These are phyloP conservation scores for Heterodera filipjevi DNA, from an alignment of 2,888 invertebrate genomes.

Conservation along the genomic window DNA sequence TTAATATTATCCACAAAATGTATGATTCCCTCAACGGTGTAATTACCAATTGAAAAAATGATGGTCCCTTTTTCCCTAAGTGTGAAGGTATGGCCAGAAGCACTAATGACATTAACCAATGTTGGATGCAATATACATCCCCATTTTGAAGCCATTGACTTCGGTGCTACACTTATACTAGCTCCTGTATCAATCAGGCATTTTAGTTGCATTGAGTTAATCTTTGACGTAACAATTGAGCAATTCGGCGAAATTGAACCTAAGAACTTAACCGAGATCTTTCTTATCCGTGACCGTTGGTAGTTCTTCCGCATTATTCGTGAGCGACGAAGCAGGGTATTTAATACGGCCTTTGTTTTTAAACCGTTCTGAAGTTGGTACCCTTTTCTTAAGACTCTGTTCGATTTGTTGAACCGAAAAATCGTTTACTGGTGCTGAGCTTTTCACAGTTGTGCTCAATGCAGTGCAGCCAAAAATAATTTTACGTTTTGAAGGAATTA, in stretches of 20 bases:
- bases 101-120: slow-evolving; percentile 4
- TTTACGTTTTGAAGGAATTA: background rate
- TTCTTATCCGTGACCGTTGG: background rate
- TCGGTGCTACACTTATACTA: slow-evolving; percentile 16
- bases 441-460: too few species aligned
- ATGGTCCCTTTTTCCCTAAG: background rate
- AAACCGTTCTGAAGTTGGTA: background rate
- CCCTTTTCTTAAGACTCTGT: background rate
- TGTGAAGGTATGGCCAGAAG: slow-evolving; percentile 7
- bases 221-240: background rate
- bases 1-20: slow-evolving; percentile 10
- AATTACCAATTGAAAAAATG: background rate
- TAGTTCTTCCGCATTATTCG: background rate
- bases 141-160: background rate
- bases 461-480: background rate
- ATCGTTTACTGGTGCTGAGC: too few species aligned
- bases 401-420: background rate
- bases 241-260: background rate
- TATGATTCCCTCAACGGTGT: background rate
- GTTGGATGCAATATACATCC: background rate
- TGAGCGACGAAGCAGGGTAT: background rate
- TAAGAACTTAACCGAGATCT: background rate
- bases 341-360: background rate
- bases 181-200: slow-evolving; percentile 19
- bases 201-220: background rate